These are phyloP conservation scores for Brachionus angularis DNA, from an alignment of 1,140 invertebrate genomes.

Conservation along the genomic window DNA sequence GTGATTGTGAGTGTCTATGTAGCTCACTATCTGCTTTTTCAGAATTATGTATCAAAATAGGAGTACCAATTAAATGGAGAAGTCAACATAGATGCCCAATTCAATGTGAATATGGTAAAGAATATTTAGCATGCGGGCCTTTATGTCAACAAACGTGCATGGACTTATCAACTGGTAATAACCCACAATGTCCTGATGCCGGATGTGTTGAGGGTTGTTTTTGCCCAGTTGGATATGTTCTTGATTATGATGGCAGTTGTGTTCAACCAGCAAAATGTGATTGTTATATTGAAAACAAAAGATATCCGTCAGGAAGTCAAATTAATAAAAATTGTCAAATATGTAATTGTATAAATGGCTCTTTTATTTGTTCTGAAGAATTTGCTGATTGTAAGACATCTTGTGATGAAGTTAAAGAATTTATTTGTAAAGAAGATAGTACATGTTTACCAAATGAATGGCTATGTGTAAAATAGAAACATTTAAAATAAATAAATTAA, in stretches of 20 bases:
- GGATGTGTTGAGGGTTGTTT: constrained; percentile 80
- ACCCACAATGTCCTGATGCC: constrained; percentile 63
- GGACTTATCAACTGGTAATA: constrained; percentile 64
- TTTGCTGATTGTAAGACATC: constrained; percentile 11
- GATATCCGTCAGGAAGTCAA: constrained; percentile 60
- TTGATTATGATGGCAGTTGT: constrained; percentile 68
- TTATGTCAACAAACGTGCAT: constrained; percentile 68
- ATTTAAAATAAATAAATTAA: background rate
- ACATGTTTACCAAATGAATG: constrained; percentile 50
- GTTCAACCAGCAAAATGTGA: constrained; percentile 69
- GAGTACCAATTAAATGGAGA: constrained; percentile 70
- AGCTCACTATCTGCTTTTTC: constrained; percentile 79
- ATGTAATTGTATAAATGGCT: constrained; percentile 43
- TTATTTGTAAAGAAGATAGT: background rate
- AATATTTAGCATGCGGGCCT: constrained; percentile 72
- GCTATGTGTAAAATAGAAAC: constrained; percentile 63
- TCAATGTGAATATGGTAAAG: constrained; percentile 73
- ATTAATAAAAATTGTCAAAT: constrained; percentile 45
- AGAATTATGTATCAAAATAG: constrained; percentile 68
- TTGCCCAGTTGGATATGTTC: constrained; percentile 70
- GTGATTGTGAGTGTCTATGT: constrained; percentile 82
- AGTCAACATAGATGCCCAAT: constrained; percentile 75
- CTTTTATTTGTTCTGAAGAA: constrained; percentile 20
- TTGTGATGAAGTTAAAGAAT: constrained; percentile 1
- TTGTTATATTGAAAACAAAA: constrained; percentile 67